Percentiles rank a stretch among this genome's conserved stretches.
These are phyloP conservation scores for Tribolium madens DNA, from an alignment of 1,140 invertebrate species.

Conservation along the genomic window DNA sequence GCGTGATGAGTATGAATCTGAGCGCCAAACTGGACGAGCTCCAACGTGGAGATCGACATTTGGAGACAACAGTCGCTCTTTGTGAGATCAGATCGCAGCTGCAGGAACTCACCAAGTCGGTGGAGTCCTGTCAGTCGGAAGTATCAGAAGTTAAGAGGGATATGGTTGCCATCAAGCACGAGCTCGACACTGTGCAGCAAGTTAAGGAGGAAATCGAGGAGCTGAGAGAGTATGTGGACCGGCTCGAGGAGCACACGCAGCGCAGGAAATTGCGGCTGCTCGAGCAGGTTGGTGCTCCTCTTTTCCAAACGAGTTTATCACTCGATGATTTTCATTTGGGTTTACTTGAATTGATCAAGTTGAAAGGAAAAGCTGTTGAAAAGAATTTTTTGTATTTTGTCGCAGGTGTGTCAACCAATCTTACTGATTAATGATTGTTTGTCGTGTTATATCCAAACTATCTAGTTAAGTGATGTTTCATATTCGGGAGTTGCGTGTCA, in stretches of 20 bases:
- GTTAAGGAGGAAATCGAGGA: slow-evolving; percentile 95
- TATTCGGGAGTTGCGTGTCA: no score
- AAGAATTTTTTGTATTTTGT: no score
- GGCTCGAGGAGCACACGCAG: slow-evolving; percentile 89
- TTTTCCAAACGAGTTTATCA: neutral
- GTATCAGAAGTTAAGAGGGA: slow-evolving; percentile 92
- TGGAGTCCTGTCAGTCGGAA: slow-evolving; percentile 93
- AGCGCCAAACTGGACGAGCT: slow-evolving; percentile 91
- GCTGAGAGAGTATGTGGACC: slow-evolving; percentile 88
- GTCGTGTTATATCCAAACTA: no score
- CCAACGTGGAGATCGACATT: slow-evolving; percentile 82
- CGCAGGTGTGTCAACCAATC: no score
- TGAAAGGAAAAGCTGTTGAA: no score
- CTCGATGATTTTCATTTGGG: no score
- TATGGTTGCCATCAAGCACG: slow-evolving; percentile 94
- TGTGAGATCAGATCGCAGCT: slow-evolving; percentile 91
- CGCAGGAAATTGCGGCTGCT: slow-evolving; percentile 86
- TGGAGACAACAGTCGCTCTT: slow-evolving; percentile 89
- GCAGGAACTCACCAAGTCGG: slow-evolving; percentile 91
- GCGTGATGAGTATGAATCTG: slow-evolving; percentile 95
- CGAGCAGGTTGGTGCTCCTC: slow-evolving; percentile 79
- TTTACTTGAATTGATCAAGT: no score
- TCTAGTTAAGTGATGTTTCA: no score
- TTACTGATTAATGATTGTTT: no score
- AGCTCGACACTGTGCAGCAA: slow-evolving; percentile 91